Evolutionary conservation across 2,113 vertebrate genomes (phyloP).

Genomic region (Montifringilla adamsi): DNA sequence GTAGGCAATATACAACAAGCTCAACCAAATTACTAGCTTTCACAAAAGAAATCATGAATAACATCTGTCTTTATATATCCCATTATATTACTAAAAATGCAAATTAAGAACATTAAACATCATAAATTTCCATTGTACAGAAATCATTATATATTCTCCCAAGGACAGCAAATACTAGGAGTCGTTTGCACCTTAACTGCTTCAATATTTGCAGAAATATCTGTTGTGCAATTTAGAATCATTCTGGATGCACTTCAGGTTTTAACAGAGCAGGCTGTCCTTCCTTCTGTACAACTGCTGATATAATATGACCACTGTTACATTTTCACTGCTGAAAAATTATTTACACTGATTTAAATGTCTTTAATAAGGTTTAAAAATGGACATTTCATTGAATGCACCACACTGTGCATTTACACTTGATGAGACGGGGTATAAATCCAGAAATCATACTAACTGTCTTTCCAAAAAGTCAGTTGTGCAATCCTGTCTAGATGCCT

Average conservation of each 20-base stretch:
- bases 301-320: neutral
- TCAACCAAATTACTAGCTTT: neutral
- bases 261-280: neutral
- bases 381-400: neutral
- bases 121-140: neutral
- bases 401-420: neutral
- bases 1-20: neutral
- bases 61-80: neutral
- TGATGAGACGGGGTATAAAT: neutral
- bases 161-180: neutral
- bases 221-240: neutral
- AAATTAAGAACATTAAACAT: neutral
- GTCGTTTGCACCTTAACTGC: neutral
- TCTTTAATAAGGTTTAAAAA: neutral
- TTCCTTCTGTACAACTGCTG: neutral
- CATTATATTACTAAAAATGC: neutral
- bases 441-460: neutral
- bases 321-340: neutral
- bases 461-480: neutral
- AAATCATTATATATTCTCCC: neutral
- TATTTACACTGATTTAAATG: neutral
- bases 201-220: constrained; percentile 9
- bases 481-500: neutral
- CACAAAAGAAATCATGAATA: neutral
- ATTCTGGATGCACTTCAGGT: neutral